Percentiles rank a stretch among this genome's conserved stretches.
phyloP scores from a whole-genome alignment of 2,888 invertebrate species.

The Aspidiotus rigidus region DNA sequence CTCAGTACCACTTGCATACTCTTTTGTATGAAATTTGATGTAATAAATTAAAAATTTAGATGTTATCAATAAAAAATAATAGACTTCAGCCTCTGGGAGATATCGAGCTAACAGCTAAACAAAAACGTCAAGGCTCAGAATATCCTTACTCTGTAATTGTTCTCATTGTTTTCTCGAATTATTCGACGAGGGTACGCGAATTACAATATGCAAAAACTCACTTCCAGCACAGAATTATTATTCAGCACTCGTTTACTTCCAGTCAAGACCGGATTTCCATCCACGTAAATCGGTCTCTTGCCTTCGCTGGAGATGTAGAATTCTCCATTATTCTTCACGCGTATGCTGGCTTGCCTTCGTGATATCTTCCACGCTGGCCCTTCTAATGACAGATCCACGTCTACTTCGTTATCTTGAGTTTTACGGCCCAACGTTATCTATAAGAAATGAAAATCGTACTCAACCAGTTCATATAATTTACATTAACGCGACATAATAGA shows the following conservation, averaged over 20 bases:
- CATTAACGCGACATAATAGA: background rate
- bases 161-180: too few relatives aligned
- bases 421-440: constrained; percentile 85
- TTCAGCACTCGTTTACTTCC: constrained; percentile 83
- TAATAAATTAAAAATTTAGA: too few relatives aligned
- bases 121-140: too few relatives aligned
- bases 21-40: too few relatives aligned
- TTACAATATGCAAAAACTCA: constrained; percentile 42
- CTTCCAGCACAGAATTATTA: constrained; percentile 91
- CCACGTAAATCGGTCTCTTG: constrained; percentile 86
- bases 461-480: constrained; percentile 8
- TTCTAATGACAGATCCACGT: constrained; percentile 86
- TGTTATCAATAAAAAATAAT: too few relatives aligned
- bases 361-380: constrained; percentile 92
- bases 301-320: constrained; percentile 93
- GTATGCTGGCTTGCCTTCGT: constrained; percentile 81
- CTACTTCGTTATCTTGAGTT: constrained; percentile 78
- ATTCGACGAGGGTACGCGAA: too few relatives aligned
- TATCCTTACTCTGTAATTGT: too few relatives aligned
- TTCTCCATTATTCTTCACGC: constrained; percentile 82
- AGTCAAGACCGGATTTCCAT: constrained; percentile 77
- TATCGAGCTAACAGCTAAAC: background rate
- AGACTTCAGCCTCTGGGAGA: background rate
- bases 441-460: background rate
- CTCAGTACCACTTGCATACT: too few relatives aligned